Conservation (phyloP, 1,140 invertebrate species). For the Trachelipus rathkii region DNA sequence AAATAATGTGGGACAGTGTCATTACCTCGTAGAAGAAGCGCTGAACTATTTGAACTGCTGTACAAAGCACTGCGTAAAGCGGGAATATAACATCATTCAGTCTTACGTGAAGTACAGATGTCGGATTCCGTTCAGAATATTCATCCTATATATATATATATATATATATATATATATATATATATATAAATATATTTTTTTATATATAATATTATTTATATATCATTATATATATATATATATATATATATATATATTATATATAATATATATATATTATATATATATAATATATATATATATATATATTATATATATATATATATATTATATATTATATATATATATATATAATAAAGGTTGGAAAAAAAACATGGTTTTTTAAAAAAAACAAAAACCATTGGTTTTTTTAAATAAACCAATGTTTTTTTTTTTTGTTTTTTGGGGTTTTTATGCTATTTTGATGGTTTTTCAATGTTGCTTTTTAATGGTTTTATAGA, state of each 20-base stretch:
- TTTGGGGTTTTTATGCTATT: no score
- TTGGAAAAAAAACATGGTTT: no score
- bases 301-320: conserved; percentile 2
- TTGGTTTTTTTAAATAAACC: no score
- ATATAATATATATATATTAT: conserved; percentile 8
- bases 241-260: conserved; percentile 8
- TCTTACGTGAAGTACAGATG: conserved; percentile 80
- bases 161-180: not conserved
- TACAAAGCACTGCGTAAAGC: conserved; percentile 84
- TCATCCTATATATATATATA: no score
- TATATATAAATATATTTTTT: not conserved
- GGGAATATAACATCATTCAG: conserved; percentile 97
- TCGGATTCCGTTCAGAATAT: no score
- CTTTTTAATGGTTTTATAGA: no score
- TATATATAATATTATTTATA: no score
- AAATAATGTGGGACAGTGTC: not conserved
- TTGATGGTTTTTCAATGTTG: no score
- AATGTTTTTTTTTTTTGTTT: no score
- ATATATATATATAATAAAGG: no score
- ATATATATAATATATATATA: conserved; percentile 16
- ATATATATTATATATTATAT: conserved; percentile 18
- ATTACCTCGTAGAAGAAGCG: conserved; percentile 78
- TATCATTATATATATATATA: conserved; percentile 14
- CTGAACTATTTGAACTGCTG: conserved; percentile 75
- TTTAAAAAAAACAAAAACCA: no score